phyloP scores from a whole-genome alignment of 2,797 vertebrate species.

The Macrochelys suwanniensis region DNA sequence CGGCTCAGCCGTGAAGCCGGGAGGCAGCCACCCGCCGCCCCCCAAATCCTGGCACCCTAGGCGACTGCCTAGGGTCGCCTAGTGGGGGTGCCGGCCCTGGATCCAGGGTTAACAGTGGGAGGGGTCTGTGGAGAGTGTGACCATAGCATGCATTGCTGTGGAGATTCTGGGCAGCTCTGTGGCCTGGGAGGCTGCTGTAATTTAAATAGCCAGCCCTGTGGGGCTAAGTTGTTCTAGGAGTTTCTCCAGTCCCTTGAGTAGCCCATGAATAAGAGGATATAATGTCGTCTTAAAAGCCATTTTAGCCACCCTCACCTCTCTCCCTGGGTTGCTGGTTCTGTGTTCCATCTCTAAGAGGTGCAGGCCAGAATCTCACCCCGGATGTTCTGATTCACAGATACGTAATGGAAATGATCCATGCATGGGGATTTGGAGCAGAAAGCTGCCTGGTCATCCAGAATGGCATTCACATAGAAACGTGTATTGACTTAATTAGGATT shows the following conservation, averaged over 20 bases:
- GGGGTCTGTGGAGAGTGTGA: neutral
- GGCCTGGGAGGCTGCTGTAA: neutral
- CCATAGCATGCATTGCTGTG: neutral
- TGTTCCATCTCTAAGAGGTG: neutral
- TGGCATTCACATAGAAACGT: neutral
- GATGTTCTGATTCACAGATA: neutral
- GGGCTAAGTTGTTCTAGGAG: neutral
- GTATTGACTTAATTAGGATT: neutral
- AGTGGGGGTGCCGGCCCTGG: too few relatives aligned
- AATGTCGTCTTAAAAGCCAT: neutral
- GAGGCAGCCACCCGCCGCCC: too few relatives aligned
- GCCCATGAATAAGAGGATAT: neutral
- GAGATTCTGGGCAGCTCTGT: neutral
- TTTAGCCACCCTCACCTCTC: neutral
- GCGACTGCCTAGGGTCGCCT: too few relatives aligned
- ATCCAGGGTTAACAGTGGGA: neutral
- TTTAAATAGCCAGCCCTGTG: neutral
- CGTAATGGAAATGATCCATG: neutral
- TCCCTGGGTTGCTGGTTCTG: neutral
- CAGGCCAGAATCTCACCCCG: neutral
- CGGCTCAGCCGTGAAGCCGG: too few relatives aligned
- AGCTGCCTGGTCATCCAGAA: neutral
- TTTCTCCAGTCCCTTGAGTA: neutral
- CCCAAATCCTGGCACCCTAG: too few relatives aligned
- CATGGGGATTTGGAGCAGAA: neutral